A percentile compares a stretch with the other conserved stretches of the same genome.
Conservation (phyloP, 2,797 vertebrate genomes). For the Gambelia wislizenii region DNA sequence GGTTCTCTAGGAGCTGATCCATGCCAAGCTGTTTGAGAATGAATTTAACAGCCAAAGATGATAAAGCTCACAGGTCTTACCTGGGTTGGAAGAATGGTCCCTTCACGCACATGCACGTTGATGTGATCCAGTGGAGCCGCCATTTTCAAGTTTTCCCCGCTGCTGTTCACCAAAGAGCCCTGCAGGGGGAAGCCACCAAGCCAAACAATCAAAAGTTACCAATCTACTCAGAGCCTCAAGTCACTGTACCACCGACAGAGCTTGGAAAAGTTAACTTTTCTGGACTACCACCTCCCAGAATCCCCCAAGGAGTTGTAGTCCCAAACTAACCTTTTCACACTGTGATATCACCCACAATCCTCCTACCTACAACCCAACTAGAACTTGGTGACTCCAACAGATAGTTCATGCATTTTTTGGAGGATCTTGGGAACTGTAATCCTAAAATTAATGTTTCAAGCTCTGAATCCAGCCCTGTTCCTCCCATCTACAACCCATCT, state of each 20-base stretch:
- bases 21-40: not conserved
- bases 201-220: accelerated
- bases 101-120: conserved; percentile 88
- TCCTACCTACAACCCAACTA: not conserved
- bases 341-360: not conserved
- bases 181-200: conserved; percentile 8
- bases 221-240: not conserved
- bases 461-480: too few species aligned
- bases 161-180: conserved; percentile 82
- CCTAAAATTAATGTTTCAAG: too few species aligned
- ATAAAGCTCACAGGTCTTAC: conserved; percentile 63
- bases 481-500: too few species aligned
- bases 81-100: conserved; percentile 86
- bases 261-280: not conserved
- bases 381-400: not conserved
- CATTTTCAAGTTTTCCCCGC: conserved; percentile 83
- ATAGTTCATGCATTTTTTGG: too few species aligned
- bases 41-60: not conserved
- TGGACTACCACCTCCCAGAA: not conserved
- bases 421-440: too few species aligned
- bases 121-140: conserved; percentile 86
- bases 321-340: not conserved
- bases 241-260: not conserved
- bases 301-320: not conserved
- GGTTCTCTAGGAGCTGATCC: too few species aligned